These are phyloP conservation scores for Physella acuta DNA, from an alignment of 1,140 invertebrate genomes.

Conservation along the genomic window DNA sequence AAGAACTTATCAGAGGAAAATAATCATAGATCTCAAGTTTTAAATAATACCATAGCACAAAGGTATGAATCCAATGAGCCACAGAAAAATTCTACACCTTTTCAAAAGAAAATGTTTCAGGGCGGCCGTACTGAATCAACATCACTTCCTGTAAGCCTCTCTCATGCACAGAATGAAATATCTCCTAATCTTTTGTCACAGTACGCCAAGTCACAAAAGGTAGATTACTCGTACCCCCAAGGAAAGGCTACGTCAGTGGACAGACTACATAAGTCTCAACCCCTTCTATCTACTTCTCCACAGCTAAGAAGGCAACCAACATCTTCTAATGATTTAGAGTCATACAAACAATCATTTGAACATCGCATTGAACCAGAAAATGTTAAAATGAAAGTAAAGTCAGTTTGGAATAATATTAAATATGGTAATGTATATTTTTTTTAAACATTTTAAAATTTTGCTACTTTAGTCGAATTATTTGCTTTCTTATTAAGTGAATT, in stretches of 20 bases:
- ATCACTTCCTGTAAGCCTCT: neutral
- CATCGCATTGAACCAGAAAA: constrained; percentile 65
- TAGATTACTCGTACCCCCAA: neutral
- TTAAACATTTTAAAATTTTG: too few relatives aligned
- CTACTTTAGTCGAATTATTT: too few relatives aligned
- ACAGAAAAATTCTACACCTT: too few relatives aligned
- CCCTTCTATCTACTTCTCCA: constrained; percentile 10
- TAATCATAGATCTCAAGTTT: too few relatives aligned
- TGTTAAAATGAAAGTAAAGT: constrained; percentile 78
- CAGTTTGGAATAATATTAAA: constrained; percentile 88
- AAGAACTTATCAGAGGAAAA: too few relatives aligned
- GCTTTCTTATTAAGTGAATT: too few relatives aligned
- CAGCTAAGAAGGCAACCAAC: constrained; percentile 19
- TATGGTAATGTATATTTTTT: constrained; percentile 71
- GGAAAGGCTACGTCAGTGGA: neutral
- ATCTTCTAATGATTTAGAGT: constrained; percentile 15
- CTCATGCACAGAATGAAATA: neutral
- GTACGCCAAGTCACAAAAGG: neutral
- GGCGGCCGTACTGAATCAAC: too few relatives aligned
- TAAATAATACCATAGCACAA: too few relatives aligned
- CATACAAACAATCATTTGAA: constrained; percentile 23
- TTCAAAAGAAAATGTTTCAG: too few relatives aligned
- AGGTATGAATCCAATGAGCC: too few relatives aligned
- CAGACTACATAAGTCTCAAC: constrained; percentile 9
- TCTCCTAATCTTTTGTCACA: neutral